phyloP scores from a whole-genome alignment of 2,888 invertebrate genomes.

The Gerosis bhagava region DNA sequence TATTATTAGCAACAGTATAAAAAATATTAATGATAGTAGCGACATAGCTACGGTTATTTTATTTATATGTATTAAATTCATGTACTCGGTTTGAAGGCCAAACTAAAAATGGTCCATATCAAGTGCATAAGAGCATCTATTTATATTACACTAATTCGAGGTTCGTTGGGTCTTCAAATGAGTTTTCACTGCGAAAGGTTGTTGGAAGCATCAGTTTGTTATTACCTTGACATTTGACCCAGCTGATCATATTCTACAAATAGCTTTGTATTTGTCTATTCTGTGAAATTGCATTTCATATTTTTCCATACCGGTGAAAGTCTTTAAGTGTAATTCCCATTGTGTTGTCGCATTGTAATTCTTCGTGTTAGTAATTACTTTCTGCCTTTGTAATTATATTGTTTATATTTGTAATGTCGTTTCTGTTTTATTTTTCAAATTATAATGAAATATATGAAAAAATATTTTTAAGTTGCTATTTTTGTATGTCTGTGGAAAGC shows the following conservation, averaged over 20 bases:
- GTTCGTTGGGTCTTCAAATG: slow-evolving; percentile 59
- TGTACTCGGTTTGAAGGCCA: slow-evolving; percentile 46
- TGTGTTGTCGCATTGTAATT: background rate
- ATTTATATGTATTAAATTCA: slow-evolving; percentile 50
- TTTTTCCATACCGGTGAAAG: slow-evolving; percentile 6
- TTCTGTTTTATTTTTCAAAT: no score
- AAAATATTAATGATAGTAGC: slow-evolving; percentile 52
- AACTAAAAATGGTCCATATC: slow-evolving; percentile 41
- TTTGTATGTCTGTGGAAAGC: no score
- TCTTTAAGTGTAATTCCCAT: background rate
- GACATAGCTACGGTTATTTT: slow-evolving; percentile 55
- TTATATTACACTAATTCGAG: slow-evolving; percentile 41
- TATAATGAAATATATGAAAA: no score
- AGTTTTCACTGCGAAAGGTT: slow-evolving; percentile 44
- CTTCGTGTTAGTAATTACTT: background rate
- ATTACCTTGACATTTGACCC: slow-evolving; percentile 76
- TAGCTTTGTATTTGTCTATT: no score
- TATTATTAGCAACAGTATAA: slow-evolving; percentile 51
- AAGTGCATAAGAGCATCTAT: slow-evolving; percentile 43
- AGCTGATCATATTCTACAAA: slow-evolving; percentile 64
- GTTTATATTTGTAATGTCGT: no score
- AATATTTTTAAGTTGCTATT: no score
- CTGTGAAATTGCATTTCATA: no score
- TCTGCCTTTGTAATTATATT: no score
- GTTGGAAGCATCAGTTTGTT: slow-evolving; percentile 35